Evolutionary conservation across 2,113 vertebrate genomes (phyloP).

Genomic region (Hirundichthys speculiger): DNA sequence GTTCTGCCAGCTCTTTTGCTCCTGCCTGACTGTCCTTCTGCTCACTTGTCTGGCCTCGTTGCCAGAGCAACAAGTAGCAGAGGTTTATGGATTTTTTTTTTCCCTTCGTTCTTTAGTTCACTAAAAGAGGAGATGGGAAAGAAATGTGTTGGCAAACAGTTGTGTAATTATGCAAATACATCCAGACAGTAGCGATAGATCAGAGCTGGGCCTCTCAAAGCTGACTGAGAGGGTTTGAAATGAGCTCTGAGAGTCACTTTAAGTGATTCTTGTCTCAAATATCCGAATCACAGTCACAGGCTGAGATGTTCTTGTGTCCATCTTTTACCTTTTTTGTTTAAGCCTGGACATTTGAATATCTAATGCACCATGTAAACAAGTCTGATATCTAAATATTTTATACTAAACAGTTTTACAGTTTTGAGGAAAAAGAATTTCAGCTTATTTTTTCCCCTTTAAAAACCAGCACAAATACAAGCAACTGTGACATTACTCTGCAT

Average conservation of each 20-base stretch:
- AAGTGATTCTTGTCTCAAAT: constrained; percentile 68
- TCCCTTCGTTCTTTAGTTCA: constrained; percentile 7
- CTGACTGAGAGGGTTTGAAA: constrained; percentile 63
- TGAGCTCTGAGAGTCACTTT: constrained; percentile 54
- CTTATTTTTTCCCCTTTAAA: constrained; percentile 8
- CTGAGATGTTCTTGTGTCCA: constrained; percentile 40
- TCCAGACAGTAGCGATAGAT: constrained; percentile 75
- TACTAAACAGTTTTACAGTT: neutral
- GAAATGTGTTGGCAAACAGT: constrained; percentile 64
- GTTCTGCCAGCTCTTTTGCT: constrained; percentile 21
- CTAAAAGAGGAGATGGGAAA: constrained; percentile 53
- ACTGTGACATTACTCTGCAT: neutral
- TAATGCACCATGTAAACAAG: constrained; percentile 25
- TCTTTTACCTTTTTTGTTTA: constrained; percentile 36
- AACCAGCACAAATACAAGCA: constrained; percentile 2
- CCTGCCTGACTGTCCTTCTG: constrained; percentile 24
- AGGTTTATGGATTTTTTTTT: constrained; percentile 15
- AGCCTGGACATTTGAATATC: constrained; percentile 32
- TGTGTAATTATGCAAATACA: constrained; percentile 78
- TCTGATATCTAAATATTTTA: constrained; percentile 15
- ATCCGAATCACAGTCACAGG: constrained; percentile 53
- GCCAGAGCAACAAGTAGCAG: constrained; percentile 74
- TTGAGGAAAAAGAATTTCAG: neutral
- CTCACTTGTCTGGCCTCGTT: constrained; percentile 41
- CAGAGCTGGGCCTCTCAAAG: constrained; percentile 60